Evolutionary conservation across 2,113 vertebrate genomes (phyloP), one percentile per base, ranked within the genome.

Genomic region (Neopipo cinnamomea): DNA sequence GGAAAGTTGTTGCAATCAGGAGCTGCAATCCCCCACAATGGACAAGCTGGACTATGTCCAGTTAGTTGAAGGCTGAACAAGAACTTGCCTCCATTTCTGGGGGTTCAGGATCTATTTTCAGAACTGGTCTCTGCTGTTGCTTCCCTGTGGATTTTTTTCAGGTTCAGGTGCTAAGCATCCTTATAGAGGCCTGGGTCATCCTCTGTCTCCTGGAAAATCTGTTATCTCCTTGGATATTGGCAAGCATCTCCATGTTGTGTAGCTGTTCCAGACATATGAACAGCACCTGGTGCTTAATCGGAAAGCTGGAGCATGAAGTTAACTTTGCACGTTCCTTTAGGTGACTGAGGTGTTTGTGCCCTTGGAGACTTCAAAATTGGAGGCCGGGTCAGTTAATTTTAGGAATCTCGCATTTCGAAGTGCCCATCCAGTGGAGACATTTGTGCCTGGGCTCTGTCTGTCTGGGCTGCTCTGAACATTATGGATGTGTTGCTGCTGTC

Each of bases 401-500:
- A 56, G 25, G 85, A 67, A 78, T 72, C 42, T 89, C 49, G 31
- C 27, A 28, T 85, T 86, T 61, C 75, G 35, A 87, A 79, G 39
- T 82, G 79, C 49, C 58, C 16, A 76, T 76, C 68, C 76, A 49
- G 56, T 12, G 2, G 59, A 86, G 62, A 63, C 47, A 30, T 90
- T 91, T 73, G 52, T 73, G 65, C 72, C 68, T 94, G 90, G 87
- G 92, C 92, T 94, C 86, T 87, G 88, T 95, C 95, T 95, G 88
- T 89, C 91, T 95, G 96, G 89, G 91, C 91, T 95, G 95, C 96
- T 96, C 91, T 95, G 96, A 97, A 92, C 4, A 25, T 97, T 97
- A 97, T 96, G 93, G 97, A 97, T 97, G 95, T 83, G 72, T 86
- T 96, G 66, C 94, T 39, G 72, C 94, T 88, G 96, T 96, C 94